Conservation (phyloP, 2,113 vertebrate species). For the Colaptes auratus region DNA sequence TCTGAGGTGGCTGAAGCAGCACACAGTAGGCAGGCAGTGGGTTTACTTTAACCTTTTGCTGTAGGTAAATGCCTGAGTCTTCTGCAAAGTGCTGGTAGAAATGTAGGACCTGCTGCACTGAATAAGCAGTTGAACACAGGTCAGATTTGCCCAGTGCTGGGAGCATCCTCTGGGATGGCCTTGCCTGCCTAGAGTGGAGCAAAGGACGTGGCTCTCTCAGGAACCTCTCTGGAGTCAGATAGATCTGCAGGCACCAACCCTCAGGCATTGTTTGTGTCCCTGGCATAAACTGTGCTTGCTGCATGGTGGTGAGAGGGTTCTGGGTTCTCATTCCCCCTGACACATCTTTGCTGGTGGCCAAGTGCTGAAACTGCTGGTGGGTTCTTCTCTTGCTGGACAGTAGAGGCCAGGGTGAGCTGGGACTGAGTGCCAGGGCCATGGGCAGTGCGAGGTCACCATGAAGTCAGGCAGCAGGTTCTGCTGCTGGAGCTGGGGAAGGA, state of each 20-base stretch:
- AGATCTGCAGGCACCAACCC: background rate
- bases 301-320: fast-evolving
- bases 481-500: background rate
- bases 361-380: background rate
- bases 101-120: background rate
- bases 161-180: background rate
- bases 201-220: background rate
- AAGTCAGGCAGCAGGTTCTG: background rate
- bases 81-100: background rate
- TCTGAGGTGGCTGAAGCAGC: fast-evolving
- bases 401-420: background rate
- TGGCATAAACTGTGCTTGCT: background rate
- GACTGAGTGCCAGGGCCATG: background rate
- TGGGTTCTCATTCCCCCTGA: background rate
- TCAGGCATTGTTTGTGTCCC: background rate
- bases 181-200: background rate
- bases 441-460: background rate
- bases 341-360: fast-evolving
- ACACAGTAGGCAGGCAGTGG: background rate
- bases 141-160: background rate
- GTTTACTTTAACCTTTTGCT: background rate
- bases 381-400: background rate
- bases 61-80: background rate
- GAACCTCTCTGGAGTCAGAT: background rate
- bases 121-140: background rate